Base-by-base conservation (phyloP, 1,140 invertebrate species). In the Marisa cornuarietis region DNA sequence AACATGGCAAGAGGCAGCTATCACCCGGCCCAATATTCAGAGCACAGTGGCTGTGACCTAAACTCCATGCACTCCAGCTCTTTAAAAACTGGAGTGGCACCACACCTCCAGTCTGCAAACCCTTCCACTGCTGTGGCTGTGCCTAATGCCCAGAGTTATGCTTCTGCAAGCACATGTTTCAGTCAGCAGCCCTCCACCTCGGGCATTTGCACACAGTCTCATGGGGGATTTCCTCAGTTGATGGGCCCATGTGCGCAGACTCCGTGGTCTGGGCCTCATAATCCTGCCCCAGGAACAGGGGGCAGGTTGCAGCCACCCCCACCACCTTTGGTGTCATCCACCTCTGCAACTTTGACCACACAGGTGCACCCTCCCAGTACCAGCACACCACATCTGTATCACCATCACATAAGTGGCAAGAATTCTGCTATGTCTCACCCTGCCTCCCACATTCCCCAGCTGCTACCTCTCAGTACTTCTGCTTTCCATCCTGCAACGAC, bases 81-180 rank as follows among this genome's bases (percentile, higher is more conserved):
- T 65, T 26, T 58, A 22, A 63, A 65, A 63, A 76, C 65, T 14
- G 58, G 54, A 49, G 74, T 63, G 51, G 74, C 61, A n/a, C 74
- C 74, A 13, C 74, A 76, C 42, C 74, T 63, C 0, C 61, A 65
- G 9, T 54, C 74, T 22, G n/a, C 74, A n/a, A 31, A 51, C 26
- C 74, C 49, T 26, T 51, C 74, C 49, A 62, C 58, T 0, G 61
- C 61, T 26, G 58, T 61, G 26, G 58, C 16, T 18, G 31, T 61
- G 20, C 26, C n/a, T 26, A 76, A 76, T n/a, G 61, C 7, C 20
- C 58, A 63, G 14, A 76, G 42, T 58, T 58, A 58, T 58, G 16
- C 16, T 18, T 8, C 54, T 58, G 54, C 54, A 58, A 58, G 16
- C 54, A 58, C 54, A 14, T 58, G 54, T 58, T 58, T 58, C 54